Evolutionary conservation across 2,888 invertebrate species (phyloP).

Genomic region (Colletes collaris): DNA sequence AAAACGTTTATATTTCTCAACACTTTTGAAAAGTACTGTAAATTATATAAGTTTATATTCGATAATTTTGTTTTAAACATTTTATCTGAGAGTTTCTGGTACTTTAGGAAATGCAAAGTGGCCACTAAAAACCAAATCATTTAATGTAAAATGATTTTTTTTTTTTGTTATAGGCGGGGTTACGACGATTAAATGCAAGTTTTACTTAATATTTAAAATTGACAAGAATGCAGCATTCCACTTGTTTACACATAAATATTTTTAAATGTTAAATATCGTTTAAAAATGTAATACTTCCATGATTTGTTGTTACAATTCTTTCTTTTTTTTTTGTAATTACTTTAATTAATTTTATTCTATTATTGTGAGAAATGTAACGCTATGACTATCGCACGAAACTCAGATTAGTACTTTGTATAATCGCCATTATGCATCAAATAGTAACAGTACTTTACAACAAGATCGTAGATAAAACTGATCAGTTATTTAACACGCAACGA

Average conservation of each 20-base stretch:
- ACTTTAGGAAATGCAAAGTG: slow-evolving; percentile 3
- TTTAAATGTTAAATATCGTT: slow-evolving; percentile 24
- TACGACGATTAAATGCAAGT: slow-evolving; percentile 33
- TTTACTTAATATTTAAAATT: slow-evolving; percentile 49
- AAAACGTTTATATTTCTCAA: slow-evolving; percentile 23
- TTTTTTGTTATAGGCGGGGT: neutral
- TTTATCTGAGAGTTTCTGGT: slow-evolving; percentile 7
- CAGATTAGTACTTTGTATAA: slow-evolving; percentile 29
- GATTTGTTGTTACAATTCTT: slow-evolving; percentile 26
- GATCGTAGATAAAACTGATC: slow-evolving; percentile 32
- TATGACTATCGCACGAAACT: slow-evolving; percentile 22
- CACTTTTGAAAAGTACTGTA: slow-evolving; percentile 33
- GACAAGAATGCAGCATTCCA: slow-evolving; percentile 36
- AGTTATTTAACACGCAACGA: slow-evolving; percentile 23
- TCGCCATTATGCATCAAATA: slow-evolving; percentile 23
- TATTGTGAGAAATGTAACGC: slow-evolving; percentile 16
- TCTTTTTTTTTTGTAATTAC: slow-evolving; percentile 46
- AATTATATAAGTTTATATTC: slow-evolving; percentile 6
- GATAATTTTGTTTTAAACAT: slow-evolving; percentile 2
- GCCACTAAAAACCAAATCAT: neutral
- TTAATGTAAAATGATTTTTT: neutral
- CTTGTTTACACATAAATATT: slow-evolving; percentile 23
- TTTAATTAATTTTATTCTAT: slow-evolving; percentile 43
- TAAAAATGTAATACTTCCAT: slow-evolving; percentile 32
- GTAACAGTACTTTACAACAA: slow-evolving; percentile 17